phyloP scores from a whole-genome alignment of 2,888 invertebrate genomes.

The Torymus texanus region DNA sequence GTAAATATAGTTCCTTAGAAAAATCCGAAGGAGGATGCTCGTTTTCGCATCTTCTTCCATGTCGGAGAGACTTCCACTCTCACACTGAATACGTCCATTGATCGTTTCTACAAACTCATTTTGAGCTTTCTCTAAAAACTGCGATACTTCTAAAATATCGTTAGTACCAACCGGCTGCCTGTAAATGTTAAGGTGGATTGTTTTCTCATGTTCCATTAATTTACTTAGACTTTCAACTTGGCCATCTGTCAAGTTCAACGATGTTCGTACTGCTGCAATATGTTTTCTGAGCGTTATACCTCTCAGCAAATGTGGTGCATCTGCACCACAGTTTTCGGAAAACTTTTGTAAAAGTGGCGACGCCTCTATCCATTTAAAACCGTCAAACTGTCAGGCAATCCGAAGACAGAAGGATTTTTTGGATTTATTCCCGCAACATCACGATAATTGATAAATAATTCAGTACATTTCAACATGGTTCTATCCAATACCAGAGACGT shows the following conservation, averaged over 20 bases:
- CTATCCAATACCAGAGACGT: not conserved
- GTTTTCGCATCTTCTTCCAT: not conserved
- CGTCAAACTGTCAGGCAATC: not conserved
- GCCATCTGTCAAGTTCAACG: conserved; percentile 8
- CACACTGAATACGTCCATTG: not conserved
- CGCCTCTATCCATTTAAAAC: too few species aligned
- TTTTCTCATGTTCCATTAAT: conserved; percentile 42
- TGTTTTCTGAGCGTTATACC: too few species aligned
- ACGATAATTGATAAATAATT: not conserved
- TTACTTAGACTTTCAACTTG: conserved; percentile 20
- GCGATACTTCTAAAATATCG: conserved; percentile 33
- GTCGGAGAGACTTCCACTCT: not conserved
- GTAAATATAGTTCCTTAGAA: too few species aligned
- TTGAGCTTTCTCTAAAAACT: conserved; percentile 31
- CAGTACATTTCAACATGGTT: not conserved
- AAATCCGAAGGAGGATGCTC: too few species aligned
- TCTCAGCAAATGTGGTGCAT: not conserved
- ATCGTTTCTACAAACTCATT: not conserved
- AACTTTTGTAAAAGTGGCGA: too few species aligned
- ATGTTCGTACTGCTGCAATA: too few species aligned
- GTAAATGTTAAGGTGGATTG: conserved; percentile 38
- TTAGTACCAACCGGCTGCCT: conserved; percentile 8
- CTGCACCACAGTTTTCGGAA: not conserved
- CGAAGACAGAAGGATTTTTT: not conserved
- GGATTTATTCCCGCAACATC: not conserved